Conservation (phyloP, 2,888 invertebrate species). For the Pristionchus mayeri region DNA sequence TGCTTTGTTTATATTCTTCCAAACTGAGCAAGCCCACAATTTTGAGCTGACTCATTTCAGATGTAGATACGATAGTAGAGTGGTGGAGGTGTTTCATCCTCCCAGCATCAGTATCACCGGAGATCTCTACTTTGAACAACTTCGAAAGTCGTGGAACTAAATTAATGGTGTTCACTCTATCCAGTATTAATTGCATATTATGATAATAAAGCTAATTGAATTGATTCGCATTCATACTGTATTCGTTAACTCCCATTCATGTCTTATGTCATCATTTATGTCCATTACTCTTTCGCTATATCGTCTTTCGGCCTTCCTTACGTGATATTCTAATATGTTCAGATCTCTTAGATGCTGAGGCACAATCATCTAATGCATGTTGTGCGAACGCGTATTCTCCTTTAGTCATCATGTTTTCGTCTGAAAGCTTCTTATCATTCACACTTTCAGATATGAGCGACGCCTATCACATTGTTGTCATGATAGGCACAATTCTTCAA, state of each 20-base stretch:
- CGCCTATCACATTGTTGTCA: neutral
- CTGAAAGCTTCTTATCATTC: too few species aligned
- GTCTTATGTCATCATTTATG: neutral
- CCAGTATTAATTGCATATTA: neutral
- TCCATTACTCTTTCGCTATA: neutral
- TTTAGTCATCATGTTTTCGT: too few species aligned
- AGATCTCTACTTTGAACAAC: neutral
- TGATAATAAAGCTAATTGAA: neutral
- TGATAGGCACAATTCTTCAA: neutral
- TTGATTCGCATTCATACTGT: too few species aligned
- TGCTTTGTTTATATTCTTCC: neutral
- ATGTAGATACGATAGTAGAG: too few species aligned
- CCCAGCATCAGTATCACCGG: neutral
- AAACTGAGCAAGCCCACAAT: neutral
- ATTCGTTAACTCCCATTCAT: neutral
- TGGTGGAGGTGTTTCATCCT: neutral
- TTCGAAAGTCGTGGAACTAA: neutral
- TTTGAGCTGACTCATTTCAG: too few species aligned
- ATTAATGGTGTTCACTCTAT: neutral
- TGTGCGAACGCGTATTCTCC: neutral
- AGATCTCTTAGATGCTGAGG: too few species aligned
- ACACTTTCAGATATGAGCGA: too few species aligned
- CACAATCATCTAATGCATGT: neutral
- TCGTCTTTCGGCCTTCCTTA: neutral
- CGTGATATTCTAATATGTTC: too few species aligned